These are phyloP conservation scores for Pseudomugil gertrudae DNA, from an alignment of 2,797 vertebrate genomes.

Conservation along the genomic window DNA sequence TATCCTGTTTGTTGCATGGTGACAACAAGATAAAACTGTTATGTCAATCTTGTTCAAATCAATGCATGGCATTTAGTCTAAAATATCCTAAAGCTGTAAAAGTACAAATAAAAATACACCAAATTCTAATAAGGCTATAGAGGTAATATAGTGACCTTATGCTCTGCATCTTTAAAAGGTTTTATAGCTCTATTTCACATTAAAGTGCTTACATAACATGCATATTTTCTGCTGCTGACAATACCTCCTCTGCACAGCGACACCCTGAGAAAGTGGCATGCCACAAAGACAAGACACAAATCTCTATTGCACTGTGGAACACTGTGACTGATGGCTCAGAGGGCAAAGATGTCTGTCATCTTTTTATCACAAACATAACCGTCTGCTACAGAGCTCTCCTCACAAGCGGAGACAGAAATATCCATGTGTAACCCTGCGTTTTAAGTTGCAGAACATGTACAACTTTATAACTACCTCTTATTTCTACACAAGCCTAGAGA, in stretches of 20 bases:
- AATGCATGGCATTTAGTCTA: neutral
- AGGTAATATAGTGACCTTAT: neutral
- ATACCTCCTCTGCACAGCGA: neutral
- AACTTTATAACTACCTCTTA: neutral
- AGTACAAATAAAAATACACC: neutral
- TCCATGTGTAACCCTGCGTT: neutral
- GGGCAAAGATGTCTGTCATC: neutral
- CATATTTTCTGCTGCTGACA: neutral
- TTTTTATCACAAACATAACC: neutral
- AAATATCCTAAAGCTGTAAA: neutral
- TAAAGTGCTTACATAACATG: neutral
- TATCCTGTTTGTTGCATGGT: neutral
- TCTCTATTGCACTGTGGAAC: neutral
- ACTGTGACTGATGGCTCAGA: neutral
- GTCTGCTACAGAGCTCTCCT: neutral
- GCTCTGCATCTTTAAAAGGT: neutral
- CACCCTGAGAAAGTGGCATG: neutral
- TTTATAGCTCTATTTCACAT: neutral
- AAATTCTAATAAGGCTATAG: neutral
- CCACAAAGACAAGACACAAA: conserved; percentile 6
- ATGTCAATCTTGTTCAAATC: neutral
- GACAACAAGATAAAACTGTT: too few species aligned
- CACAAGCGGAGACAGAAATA: neutral
- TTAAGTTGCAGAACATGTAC: neutral
- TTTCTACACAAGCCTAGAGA: neutral